Conservation (phyloP, 2,797 vertebrate species). For the Cossypha niveicapilla region DNA sequence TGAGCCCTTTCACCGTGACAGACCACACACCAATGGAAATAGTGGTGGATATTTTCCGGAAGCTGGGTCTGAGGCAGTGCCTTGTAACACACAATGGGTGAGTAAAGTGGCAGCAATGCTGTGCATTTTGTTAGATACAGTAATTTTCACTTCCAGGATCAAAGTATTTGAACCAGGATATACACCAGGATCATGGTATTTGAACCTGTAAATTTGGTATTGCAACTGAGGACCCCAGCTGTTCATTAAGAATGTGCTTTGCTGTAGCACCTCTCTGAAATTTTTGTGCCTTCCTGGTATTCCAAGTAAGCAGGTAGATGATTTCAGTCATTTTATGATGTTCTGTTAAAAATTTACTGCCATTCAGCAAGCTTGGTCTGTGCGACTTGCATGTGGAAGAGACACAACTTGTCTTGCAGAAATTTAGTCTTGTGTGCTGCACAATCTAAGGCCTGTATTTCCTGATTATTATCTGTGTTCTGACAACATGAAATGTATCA, state of each 20-base stretch:
- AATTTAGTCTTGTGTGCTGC: background rate
- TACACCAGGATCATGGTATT: background rate
- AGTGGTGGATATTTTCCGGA: constrained; percentile 98
- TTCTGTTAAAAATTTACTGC: background rate
- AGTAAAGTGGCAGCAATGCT: constrained; percentile 56
- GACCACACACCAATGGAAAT: constrained; percentile 99
- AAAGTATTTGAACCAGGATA: background rate
- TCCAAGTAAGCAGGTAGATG: background rate
- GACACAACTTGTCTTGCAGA: background rate
- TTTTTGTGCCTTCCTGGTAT: background rate
- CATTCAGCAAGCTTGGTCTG: background rate
- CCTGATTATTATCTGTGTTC: fast-evolving
- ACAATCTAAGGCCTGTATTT: background rate
- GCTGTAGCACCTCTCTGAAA: background rate
- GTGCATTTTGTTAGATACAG: background rate
- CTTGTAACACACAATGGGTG: constrained; percentile 99
- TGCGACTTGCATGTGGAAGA: background rate
- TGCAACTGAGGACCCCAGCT: background rate
- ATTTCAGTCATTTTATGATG: background rate
- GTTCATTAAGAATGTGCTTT: background rate
- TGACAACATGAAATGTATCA: background rate
- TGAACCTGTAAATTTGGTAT: background rate
- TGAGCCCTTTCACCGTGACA: constrained; percentile 99
- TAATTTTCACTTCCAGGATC: background rate
- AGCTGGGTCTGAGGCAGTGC: constrained; percentile 97